Evolutionary conservation across 2,797 vertebrate genomes (phyloP).

Genomic region (Benthosema pterotum): DNA sequence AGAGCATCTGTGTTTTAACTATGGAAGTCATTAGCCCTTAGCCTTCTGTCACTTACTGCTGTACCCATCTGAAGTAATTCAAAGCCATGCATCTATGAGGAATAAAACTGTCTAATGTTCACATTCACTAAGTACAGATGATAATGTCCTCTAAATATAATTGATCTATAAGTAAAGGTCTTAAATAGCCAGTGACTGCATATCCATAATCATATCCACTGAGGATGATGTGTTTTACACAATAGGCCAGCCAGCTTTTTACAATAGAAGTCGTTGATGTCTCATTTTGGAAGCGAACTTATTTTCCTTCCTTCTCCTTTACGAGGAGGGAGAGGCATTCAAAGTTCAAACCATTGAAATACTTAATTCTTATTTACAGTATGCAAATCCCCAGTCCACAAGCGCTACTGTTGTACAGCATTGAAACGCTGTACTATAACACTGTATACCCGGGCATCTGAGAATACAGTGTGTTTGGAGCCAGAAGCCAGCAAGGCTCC

Average conservation of each 20-base stretch:
- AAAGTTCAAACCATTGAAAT: constrained; percentile 33
- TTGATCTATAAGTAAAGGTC: no score
- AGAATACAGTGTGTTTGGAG: constrained; percentile 28
- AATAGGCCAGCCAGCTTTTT: no score
- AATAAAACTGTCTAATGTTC: no score
- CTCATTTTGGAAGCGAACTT: constrained; percentile 45
- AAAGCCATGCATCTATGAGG: no score
- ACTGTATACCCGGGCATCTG: not conserved
- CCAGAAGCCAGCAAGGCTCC: constrained; percentile 39
- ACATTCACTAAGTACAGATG: no score
- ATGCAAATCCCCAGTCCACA: constrained; percentile 58
- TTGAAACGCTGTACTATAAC: constrained; percentile 42
- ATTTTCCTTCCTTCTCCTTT: constrained; percentile 32
- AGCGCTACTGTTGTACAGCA: constrained; percentile 48
- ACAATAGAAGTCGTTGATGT: constrained; percentile 13
- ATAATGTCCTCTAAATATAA: no score
- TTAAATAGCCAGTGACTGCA: not conserved
- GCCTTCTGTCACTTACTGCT: no score
- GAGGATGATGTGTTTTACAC: no score
- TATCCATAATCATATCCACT: no score
- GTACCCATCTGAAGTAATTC: no score
- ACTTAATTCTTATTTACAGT: constrained; percentile 48
- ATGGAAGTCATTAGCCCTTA: no score
- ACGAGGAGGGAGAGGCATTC: not conserved
- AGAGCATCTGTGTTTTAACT: no score